A percentile compares a stretch with the other conserved stretches of the same genome.
Conservation (phyloP, 2,113 vertebrate genomes). For the Acanthochromis polyacanthus region DNA sequence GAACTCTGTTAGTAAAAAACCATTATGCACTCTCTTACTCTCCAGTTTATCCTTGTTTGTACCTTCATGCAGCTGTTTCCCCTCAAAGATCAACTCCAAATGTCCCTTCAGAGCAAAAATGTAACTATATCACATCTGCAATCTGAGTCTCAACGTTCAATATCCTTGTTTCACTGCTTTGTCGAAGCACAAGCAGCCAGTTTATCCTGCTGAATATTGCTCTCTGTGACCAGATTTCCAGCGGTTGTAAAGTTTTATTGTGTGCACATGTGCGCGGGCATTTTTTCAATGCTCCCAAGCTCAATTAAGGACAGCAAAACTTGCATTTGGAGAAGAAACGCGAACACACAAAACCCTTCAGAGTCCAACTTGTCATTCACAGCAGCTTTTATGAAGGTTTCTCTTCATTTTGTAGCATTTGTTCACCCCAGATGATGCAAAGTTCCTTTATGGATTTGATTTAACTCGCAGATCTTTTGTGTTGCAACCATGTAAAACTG, state of each 20-base stretch:
- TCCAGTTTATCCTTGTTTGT: neutral
- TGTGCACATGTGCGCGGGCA: neutral
- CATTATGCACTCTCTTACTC: neutral
- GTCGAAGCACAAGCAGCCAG: neutral
- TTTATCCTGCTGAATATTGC: neutral
- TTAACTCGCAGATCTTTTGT: neutral
- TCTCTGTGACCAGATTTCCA: neutral
- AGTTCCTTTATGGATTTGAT: neutral
- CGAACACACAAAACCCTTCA: too few species aligned
- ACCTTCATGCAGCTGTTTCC: neutral
- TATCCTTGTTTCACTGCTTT: neutral
- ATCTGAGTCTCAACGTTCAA: neutral
- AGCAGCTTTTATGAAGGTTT: slow-evolving; percentile 17
- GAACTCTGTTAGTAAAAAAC: neutral
- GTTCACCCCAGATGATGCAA: neutral
- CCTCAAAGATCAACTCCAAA: neutral
- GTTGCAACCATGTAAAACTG: neutral
- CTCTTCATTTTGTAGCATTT: slow-evolving; percentile 10
- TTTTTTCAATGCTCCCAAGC: slow-evolving; percentile 1
- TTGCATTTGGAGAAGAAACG: neutral
- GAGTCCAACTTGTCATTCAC: slow-evolving; percentile 10
- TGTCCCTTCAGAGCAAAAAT: neutral
- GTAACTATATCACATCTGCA: neutral
- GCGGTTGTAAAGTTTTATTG: slow-evolving; percentile 9
- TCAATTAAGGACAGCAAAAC: slow-evolving; percentile 12